Conservation (phyloP, 53 echinoderm and acorn worm genomes). For the Holothuria scabra region DNA sequence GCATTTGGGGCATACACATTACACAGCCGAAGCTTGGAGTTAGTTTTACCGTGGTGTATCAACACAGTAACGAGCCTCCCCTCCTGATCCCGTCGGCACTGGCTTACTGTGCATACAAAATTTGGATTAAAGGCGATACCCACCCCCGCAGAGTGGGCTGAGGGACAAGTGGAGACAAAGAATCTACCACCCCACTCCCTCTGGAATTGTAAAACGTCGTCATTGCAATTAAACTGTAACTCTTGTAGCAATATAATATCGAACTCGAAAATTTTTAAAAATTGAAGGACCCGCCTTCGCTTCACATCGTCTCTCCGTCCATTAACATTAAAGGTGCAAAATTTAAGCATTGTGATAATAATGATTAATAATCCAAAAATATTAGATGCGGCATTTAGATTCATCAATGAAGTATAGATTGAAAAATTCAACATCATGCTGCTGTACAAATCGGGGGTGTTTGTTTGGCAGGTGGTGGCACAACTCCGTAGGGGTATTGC, state of each 20-base stretch:
- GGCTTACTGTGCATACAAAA: not conserved
- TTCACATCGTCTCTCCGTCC: too few species aligned
- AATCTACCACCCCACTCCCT: not conserved
- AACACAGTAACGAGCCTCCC: slow-evolving; percentile 5
- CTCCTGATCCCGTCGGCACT: not conserved
- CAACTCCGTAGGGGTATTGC: slow-evolving; percentile 34
- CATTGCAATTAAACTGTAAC: not conserved
- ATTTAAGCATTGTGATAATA: not conserved
- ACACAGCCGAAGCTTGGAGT: not conserved
- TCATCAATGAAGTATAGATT: not conserved
- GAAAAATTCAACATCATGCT: too few species aligned
- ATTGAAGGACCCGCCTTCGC: too few species aligned
- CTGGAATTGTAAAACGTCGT: not conserved
- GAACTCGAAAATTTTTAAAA: too few species aligned
- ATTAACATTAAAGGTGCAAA: not conserved
- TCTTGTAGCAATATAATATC: not conserved
- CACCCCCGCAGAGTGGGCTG: not conserved
- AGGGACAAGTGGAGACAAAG: not conserved
- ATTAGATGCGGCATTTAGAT: not conserved
- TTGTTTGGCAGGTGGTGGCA: not conserved
- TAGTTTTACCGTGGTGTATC: not conserved
- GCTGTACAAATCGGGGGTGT: not conserved
- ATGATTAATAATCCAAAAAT: slow-evolving; percentile 14
- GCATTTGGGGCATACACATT: slow-evolving; percentile 6
- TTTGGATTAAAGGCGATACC: not conserved